A percentile compares a stretch with the other conserved stretches of the same genome.
Evolutionary conservation across 2,113 vertebrate genomes (phyloP).

Genomic region (Antidorcas marsupialis): DNA sequence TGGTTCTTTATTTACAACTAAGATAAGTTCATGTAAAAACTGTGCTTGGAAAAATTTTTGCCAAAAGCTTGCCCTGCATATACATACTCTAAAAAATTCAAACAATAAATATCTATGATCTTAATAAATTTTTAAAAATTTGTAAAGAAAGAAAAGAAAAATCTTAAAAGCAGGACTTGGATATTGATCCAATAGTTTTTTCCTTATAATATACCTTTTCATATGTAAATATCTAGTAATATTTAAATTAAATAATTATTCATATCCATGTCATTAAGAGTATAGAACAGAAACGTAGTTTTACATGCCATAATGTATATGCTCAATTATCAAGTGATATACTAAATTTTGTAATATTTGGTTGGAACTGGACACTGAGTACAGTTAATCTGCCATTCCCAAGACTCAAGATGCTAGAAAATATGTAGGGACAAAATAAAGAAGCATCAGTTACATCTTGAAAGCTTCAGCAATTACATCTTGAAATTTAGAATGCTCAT

Average conservation of each 20-base stretch:
- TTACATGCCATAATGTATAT: background rate
- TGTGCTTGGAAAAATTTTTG: conserved; percentile 31
- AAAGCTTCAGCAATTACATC: background rate
- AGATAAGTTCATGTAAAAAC: conserved; percentile 29
- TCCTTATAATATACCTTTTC: background rate
- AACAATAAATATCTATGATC: background rate
- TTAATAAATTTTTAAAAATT: background rate
- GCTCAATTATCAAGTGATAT: background rate
- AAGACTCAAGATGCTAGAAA: conserved; percentile 1
- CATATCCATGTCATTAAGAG: background rate
- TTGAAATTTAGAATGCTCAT: background rate
- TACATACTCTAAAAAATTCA: background rate
- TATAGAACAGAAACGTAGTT: background rate
- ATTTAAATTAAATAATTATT: background rate
- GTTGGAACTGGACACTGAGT: background rate
- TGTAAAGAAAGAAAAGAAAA: conserved; percentile 20
- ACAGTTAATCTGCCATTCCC: background rate
- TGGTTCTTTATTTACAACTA: background rate
- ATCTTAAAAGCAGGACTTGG: background rate
- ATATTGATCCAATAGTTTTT: background rate
- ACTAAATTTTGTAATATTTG: conserved; percentile 6
- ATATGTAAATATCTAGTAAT: background rate
- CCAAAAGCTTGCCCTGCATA: background rate
- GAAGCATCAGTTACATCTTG: background rate
- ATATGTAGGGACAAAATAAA: background rate